A percentile compares a stretch with the other conserved stretches of the same genome.
Evolutionary conservation across 2,797 vertebrate genomes (phyloP).

Genomic region (Trachops cirrhosus): DNA sequence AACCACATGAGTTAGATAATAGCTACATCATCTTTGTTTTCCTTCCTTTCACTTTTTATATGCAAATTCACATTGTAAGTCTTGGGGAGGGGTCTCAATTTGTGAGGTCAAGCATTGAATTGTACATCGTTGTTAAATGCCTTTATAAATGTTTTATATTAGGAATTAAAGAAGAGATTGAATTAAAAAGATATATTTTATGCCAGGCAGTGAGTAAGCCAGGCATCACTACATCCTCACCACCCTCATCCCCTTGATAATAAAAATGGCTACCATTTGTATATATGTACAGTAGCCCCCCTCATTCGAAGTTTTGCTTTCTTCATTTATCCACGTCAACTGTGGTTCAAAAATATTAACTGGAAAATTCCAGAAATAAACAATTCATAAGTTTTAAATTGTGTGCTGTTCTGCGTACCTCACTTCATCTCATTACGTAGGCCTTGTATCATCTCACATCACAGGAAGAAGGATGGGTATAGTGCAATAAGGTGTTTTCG

Average conservation of each 20-base stretch:
- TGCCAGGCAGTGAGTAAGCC: neutral
- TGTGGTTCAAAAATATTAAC: neutral
- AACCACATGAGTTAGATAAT: neutral
- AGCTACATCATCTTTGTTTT: neutral
- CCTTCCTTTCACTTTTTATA: conserved; percentile 23
- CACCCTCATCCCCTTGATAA: neutral
- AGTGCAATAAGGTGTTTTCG: neutral
- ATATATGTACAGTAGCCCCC: neutral
- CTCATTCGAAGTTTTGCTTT: neutral
- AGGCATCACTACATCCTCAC: neutral
- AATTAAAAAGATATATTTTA: neutral
- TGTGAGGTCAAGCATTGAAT: neutral
- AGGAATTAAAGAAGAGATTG: conserved; percentile 33
- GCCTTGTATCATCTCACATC: neutral
- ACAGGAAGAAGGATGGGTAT: neutral
- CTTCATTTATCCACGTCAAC: neutral
- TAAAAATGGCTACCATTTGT: neutral
- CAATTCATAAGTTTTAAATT: neutral
- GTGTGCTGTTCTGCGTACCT: neutral
- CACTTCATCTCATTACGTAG: neutral
- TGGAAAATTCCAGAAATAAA: neutral
- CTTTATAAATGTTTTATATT: conserved; percentile 5
- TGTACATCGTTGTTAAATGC: neutral
- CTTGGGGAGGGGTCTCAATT: neutral
- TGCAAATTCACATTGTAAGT: neutral